phyloP scores from a whole-genome alignment of 2,888 invertebrate genomes.

The Acrocyrtus sp. region DNA sequence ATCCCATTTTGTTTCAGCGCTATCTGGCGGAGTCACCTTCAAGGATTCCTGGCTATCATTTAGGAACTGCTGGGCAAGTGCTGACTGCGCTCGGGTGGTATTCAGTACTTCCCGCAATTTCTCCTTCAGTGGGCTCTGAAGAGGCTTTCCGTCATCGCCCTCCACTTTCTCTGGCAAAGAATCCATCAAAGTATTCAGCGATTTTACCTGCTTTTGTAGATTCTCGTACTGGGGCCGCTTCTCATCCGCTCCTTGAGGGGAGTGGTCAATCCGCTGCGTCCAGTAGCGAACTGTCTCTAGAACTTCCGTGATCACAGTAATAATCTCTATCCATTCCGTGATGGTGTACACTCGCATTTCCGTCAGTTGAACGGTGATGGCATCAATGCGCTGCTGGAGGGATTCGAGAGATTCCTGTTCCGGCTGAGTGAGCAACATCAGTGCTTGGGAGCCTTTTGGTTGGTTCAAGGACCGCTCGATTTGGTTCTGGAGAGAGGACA shows the following conservation, averaged over 20 bases:
- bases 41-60: slow-evolving; percentile 28
- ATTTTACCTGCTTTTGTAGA: slow-evolving; percentile 14
- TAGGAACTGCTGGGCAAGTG: slow-evolving; percentile 33
- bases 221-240: slow-evolving; percentile 38
- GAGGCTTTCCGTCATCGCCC: slow-evolving; percentile 23
- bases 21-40: slow-evolving; percentile 15
- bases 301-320: slow-evolving; percentile 25
- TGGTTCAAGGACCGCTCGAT: slow-evolving; percentile 30
- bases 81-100: slow-evolving; percentile 19
- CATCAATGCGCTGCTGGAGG: slow-evolving; percentile 9
- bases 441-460: slow-evolving; percentile 24
- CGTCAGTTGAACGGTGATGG: background rate
- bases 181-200: slow-evolving; percentile 20
- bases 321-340: slow-evolving; percentile 31
- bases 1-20: slow-evolving; percentile 37
- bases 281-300: slow-evolving; percentile 25
- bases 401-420: slow-evolving; percentile 10
- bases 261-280: slow-evolving; percentile 31
- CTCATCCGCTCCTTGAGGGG: slow-evolving; percentile 29
- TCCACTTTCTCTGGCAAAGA: slow-evolving; percentile 20
- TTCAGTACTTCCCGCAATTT: slow-evolving; percentile 31
- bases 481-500: slow-evolving; percentile 21
- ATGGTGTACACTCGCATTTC: background rate
- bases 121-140: slow-evolving; percentile 31
- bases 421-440: slow-evolving; percentile 14